A percentile compares a stretch with the other conserved stretches of the same genome.
phyloP scores from a whole-genome alignment of 2,113 vertebrate genomes.

The Vombatus ursinus region DNA sequence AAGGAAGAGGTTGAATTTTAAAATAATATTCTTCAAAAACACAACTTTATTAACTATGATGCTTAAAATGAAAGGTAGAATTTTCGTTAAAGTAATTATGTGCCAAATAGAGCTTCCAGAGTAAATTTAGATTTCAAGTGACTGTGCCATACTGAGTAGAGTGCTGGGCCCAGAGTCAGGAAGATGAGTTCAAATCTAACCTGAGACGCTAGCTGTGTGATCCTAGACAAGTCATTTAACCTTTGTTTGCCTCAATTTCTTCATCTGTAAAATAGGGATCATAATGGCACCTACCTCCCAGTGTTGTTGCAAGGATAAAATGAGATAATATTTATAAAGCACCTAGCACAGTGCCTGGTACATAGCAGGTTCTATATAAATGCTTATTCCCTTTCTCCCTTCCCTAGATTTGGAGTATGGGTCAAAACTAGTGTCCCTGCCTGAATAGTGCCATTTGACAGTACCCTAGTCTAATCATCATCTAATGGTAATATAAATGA shows the following conservation, averaged over 20 bases:
- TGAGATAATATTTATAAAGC: not conserved
- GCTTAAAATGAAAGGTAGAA: not conserved
- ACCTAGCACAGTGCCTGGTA: not conserved
- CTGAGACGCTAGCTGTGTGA: not conserved
- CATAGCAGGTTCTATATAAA: not conserved
- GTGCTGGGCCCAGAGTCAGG: not conserved
- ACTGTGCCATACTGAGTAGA: not conserved
- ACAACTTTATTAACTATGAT: not conserved
- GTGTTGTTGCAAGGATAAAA: not conserved
- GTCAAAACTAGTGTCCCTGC: not conserved
- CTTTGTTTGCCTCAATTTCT: not conserved
- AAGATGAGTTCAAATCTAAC: no score
- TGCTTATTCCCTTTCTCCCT: not conserved
- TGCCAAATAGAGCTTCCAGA: not conserved
- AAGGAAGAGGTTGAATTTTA: not conserved
- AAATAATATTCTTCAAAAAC: not conserved
- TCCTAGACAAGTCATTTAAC: not conserved
- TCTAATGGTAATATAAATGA: not conserved
- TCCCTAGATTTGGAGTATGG: not conserved
- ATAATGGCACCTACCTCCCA: not conserved
- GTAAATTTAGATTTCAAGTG: not conserved
- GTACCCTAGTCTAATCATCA: not conserved
- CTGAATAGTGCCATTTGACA: not conserved
- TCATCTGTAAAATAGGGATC: not conserved
- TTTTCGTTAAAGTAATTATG: not conserved